Conservation (phyloP, 2,113 vertebrate species). For the Casuarius casuarius region DNA sequence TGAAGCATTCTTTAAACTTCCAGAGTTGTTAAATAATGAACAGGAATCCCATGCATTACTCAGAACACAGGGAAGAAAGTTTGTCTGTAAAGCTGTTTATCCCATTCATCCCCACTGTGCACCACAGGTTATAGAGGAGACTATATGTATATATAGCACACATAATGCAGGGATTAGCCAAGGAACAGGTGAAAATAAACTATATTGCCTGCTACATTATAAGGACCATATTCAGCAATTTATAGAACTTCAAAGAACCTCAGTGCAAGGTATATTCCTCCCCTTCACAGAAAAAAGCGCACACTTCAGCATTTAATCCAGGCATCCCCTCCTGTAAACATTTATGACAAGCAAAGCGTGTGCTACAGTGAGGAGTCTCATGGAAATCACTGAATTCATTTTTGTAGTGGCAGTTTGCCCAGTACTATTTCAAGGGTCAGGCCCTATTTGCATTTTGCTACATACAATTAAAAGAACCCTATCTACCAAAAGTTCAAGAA, state of each 20-base stretch:
- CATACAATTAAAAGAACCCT: conserved; percentile 34
- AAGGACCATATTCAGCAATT: conserved; percentile 4
- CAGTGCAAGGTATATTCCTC: neutral
- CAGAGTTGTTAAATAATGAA: conserved; percentile 25
- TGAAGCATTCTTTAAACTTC: conserved; percentile 43
- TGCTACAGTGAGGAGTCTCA: conserved; percentile 15
- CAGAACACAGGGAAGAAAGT: conserved; percentile 8
- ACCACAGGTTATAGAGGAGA: neutral
- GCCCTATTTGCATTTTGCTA: conserved; percentile 31
- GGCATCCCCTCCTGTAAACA: conserved; percentile 38
- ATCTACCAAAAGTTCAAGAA: conserved; percentile 43
- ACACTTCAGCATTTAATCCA: neutral
- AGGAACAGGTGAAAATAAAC: conserved; percentile 21
- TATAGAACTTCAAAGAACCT: conserved; percentile 18
- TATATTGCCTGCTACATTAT: neutral
- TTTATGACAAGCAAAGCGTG: neutral
- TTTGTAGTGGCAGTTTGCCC: conserved; percentile 5
- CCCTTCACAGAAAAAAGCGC: neutral
- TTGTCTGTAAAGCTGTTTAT: conserved; percentile 16
- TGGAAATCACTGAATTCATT: conserved; percentile 8
- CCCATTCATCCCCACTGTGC: neutral
- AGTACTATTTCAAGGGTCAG: conserved; percentile 10
- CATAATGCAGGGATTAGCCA: neutral
- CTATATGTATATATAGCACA: neutral
- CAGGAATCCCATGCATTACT: neutral